A percentile compares a stretch with the other conserved stretches of the same genome.
phyloP scores from a whole-genome alignment of 2,113 vertebrate genomes.

The Gambusia holbrooki region DNA sequence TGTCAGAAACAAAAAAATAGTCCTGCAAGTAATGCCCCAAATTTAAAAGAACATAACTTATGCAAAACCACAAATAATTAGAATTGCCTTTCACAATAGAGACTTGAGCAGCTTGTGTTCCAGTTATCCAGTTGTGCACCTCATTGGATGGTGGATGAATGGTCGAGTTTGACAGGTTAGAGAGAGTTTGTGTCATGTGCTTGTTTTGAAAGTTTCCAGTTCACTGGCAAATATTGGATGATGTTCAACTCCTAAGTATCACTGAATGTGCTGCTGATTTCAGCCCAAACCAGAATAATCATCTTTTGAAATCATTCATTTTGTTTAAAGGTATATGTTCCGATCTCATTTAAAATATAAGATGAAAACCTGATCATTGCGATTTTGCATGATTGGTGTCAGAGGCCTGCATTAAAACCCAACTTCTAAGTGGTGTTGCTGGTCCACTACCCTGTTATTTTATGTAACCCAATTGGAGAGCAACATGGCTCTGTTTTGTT shows the following conservation, averaged over 20 bases:
- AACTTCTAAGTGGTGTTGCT: too few relatives aligned
- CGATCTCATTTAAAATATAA: too few relatives aligned
- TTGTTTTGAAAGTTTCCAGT: background rate
- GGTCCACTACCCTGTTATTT: too few relatives aligned
- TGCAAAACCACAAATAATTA: conserved; percentile 21
- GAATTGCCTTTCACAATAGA: conserved; percentile 22
- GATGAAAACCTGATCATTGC: too few relatives aligned
- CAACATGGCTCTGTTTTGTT: too few relatives aligned
- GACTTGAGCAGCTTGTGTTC: conserved; percentile 16
- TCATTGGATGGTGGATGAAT: background rate
- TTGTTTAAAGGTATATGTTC: too few relatives aligned
- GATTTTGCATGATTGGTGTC: too few relatives aligned
- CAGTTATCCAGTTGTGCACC: conserved; percentile 15
- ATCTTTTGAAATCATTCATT: background rate
- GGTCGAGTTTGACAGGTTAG: conserved; percentile 1
- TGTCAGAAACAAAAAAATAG: conserved; percentile 35
- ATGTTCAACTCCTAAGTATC: conserved; percentile 30
- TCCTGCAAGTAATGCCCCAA: conserved; percentile 27
- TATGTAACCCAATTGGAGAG: too few relatives aligned
- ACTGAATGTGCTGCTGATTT: conserved; percentile 37
- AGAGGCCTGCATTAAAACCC: too few relatives aligned
- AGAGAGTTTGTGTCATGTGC: conserved; percentile 10
- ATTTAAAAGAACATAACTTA: conserved; percentile 37
- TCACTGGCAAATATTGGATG: conserved; percentile 1
- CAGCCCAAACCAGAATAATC: conserved; percentile 2